phyloP scores from a whole-genome alignment of 2,113 vertebrate genomes.

The Bambusicola thoracicus region DNA sequence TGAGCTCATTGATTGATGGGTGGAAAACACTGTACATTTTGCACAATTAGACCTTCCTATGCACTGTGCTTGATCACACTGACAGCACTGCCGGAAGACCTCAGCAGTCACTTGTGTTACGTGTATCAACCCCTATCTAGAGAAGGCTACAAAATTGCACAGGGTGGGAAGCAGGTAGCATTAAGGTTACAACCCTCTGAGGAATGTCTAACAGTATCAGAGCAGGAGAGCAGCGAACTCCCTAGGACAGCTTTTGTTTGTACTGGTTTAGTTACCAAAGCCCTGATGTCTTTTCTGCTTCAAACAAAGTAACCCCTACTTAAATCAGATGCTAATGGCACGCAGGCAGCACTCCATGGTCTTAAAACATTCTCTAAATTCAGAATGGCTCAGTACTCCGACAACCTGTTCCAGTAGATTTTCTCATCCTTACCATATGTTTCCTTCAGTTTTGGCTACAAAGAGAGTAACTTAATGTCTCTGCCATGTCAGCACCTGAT shows the following conservation, averaged over 20 bases:
- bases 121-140: background rate
- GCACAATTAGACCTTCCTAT: background rate
- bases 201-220: background rate
- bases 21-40: background rate
- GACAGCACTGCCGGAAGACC: background rate
- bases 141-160: background rate
- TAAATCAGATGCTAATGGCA: background rate
- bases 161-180: no score
- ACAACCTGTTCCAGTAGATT: background rate
- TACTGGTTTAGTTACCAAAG: background rate
- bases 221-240: background rate
- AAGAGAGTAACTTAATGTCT: background rate
- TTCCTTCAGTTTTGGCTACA: background rate
- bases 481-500: background rate
- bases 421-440: background rate
- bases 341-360: background rate
- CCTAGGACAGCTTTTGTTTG: background rate
- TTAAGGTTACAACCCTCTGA: background rate
- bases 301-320: background rate
- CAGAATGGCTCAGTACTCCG: background rate
- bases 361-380: background rate
- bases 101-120: background rate
- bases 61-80: background rate
- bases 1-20: background rate
- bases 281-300: background rate